These are phyloP conservation scores for Campylorhamphus procurvoides DNA, from an alignment of 2,113 vertebrate genomes.

Conservation along the genomic window DNA sequence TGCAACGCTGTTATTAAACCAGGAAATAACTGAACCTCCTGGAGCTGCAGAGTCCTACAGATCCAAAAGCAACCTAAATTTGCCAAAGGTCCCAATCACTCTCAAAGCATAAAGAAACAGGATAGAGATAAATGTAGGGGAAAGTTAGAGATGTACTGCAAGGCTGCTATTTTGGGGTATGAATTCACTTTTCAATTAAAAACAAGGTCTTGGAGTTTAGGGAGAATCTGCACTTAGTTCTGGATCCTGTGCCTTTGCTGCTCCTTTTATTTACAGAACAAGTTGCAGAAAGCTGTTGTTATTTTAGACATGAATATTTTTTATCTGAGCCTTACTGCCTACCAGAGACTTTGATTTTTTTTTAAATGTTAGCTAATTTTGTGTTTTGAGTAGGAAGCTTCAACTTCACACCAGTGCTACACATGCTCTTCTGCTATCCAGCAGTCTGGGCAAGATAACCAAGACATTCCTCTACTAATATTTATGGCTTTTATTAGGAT, in stretches of 20 bases:
- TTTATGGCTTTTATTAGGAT: constrained; percentile 29
- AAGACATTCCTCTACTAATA: background rate
- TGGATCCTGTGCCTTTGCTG: background rate
- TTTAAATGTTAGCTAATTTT: constrained; percentile 17
- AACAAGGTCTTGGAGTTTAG: background rate
- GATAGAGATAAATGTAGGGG: background rate
- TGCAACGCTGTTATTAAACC: background rate
- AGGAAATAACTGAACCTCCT: background rate
- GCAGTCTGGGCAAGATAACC: background rate
- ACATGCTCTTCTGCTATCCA: background rate
- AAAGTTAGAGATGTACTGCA: background rate
- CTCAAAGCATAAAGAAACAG: background rate
- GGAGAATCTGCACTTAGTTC: background rate
- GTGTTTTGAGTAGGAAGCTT: constrained; percentile 55
- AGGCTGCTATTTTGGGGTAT: background rate
- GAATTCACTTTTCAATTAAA: background rate
- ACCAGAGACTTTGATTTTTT: background rate
- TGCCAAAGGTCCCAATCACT: background rate
- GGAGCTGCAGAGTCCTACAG: background rate
- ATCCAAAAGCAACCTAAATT: background rate
- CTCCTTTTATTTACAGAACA: constrained; percentile 12
- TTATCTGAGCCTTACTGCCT: background rate
- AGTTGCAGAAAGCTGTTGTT: background rate
- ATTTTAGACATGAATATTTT: constrained; percentile 22
- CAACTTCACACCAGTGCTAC: constrained; percentile 6